Evolutionary conservation across 2,888 invertebrate genomes (phyloP).

Genomic region (Mongoloraphidia duomilia): DNA sequence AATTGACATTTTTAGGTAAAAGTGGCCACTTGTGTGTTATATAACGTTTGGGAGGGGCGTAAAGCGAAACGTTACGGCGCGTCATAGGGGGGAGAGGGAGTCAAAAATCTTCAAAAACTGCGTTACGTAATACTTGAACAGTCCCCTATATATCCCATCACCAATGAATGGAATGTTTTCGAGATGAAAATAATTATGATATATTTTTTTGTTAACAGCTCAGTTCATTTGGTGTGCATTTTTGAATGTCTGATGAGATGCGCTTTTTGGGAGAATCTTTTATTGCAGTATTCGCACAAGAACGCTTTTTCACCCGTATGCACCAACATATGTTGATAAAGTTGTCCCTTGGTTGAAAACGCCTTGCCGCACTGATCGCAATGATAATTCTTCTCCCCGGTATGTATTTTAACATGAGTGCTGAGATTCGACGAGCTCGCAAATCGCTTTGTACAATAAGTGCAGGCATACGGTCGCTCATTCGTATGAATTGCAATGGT

Average conservation of each 20-base stretch:
- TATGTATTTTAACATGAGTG: slow-evolving; percentile 29
- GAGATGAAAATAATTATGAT: no score
- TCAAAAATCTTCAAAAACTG: no score
- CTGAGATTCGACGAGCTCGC: slow-evolving; percentile 30
- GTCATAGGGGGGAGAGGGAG: no score
- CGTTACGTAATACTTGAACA: no score
- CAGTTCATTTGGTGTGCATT: slow-evolving; percentile 19
- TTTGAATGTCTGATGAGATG: slow-evolving; percentile 29
- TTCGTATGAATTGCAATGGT: slow-evolving; percentile 28
- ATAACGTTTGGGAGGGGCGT: no score
- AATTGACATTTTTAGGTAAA: no score
- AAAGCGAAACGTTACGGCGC: no score
- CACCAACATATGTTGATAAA: slow-evolving; percentile 29
- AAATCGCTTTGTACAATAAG: slow-evolving; percentile 28
- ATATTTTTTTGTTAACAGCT: no score
- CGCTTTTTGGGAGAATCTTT: slow-evolving; percentile 30
- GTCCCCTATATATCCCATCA: no score
- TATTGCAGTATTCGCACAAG: slow-evolving; percentile 29
- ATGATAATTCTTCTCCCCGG: slow-evolving; percentile 30
- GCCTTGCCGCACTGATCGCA: slow-evolving; percentile 31
- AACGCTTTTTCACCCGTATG: slow-evolving; percentile 31
- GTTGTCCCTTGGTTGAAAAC: slow-evolving; percentile 30
- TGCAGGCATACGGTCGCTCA: slow-evolving; percentile 29
- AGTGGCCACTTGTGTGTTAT: no score
- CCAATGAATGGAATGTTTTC: no score